Conservation (phyloP, 2,113 vertebrate species). For the Pitta sordida region DNA sequence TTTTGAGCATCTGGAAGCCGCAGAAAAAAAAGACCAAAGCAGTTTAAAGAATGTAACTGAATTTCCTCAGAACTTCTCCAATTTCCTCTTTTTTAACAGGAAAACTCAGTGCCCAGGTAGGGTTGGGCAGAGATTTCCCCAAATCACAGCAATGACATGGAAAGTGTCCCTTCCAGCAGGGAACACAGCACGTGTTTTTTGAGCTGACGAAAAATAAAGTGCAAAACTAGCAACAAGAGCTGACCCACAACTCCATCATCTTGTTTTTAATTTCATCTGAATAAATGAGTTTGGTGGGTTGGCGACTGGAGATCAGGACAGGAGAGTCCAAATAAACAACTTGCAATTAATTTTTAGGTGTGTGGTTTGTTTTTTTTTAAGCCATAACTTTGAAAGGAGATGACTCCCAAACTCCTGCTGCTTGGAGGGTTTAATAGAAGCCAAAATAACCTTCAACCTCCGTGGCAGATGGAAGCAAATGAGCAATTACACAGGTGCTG, state of each 20-base stretch:
- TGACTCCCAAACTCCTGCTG: not conserved
- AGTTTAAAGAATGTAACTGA: not conserved
- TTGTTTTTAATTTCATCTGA: not conserved
- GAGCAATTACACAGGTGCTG: not conserved
- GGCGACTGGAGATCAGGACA: not conserved
- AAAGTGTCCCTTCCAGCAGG: not conserved
- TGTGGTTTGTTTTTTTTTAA: no score
- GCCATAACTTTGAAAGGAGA: not conserved
- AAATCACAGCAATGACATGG: not conserved
- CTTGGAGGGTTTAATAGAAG: not conserved
- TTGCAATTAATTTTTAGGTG: not conserved
- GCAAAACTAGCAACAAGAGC: not conserved
- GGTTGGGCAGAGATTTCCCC: not conserved
- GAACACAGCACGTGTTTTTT: rapidly evolving
- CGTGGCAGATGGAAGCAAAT: not conserved
- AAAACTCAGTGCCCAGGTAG: not conserved
- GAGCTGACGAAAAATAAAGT: not conserved
- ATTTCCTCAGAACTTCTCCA: not conserved
- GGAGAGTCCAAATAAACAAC: not conserved
- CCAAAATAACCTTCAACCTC: not conserved
- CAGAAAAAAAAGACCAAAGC: not conserved
- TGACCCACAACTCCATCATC: not conserved
- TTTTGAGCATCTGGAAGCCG: not conserved
- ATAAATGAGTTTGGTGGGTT: not conserved
- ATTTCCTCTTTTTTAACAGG: not conserved